Percentiles rank a stretch among this genome's conserved stretches.
phyloP scores from a whole-genome alignment of 2,113 vertebrate species.

The Sapayoa aenigma region DNA sequence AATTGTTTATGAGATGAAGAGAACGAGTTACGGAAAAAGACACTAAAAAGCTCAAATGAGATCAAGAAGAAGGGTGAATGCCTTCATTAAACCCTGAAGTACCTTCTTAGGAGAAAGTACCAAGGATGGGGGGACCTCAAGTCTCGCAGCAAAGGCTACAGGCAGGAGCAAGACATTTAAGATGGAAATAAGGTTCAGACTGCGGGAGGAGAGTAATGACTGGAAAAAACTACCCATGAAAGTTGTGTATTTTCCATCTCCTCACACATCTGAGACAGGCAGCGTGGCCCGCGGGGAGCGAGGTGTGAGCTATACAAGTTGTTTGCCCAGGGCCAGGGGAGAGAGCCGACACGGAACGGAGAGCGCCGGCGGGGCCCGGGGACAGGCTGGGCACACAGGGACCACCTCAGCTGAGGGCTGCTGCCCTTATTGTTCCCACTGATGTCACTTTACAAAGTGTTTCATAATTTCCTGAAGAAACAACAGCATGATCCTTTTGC shows the following conservation, averaged over 20 bases:
- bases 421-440: constrained; percentile 9
- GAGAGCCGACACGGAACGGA: neutral
- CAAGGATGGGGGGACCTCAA: neutral
- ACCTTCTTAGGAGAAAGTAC: neutral
- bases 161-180: neutral
- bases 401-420: fast-evolving
- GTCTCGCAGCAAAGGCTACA: neutral
- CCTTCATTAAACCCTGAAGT: constrained; percentile 14
- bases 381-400: too few relatives aligned
- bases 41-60: neutral
- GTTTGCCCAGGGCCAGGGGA: neutral
- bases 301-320: constrained; percentile 17
- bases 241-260: constrained; percentile 54
- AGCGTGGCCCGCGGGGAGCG: neutral
- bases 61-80: constrained; percentile 25
- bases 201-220: constrained; percentile 35
- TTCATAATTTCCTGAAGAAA: constrained; percentile 25
- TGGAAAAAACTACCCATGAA: constrained; percentile 42
- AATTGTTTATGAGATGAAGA: neutral
- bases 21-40: neutral
- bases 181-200: constrained; percentile 20
- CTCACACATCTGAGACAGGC: constrained; percentile 24
- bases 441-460: neutral
- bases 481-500: neutral
- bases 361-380: too few relatives aligned